phyloP scores from a whole-genome alignment of 64 coral and sea anemone genomes.

The Pocillopora damicornis region DNA sequence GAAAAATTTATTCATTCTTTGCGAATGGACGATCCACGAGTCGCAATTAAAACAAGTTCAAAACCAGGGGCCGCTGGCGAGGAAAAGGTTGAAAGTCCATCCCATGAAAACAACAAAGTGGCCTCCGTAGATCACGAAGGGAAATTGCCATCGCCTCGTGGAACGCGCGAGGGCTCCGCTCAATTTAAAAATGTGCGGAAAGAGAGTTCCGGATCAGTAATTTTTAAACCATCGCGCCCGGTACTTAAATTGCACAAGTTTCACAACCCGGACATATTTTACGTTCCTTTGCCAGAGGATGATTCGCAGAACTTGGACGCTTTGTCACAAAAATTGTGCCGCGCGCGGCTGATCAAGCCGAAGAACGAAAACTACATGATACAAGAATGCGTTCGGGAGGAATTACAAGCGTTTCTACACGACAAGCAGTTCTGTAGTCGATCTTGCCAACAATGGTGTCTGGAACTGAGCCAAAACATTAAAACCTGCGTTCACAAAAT shows the following conservation, averaged over 20 bases:
- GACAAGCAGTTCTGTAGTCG: slow-evolving; percentile 62
- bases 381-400: slow-evolving; percentile 32
- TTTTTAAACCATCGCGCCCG: neutral
- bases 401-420: slow-evolving; percentile 33
- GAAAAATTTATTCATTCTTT: slow-evolving; percentile 28
- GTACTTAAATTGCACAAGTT: slow-evolving; percentile 33
- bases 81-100: neutral
- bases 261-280: slow-evolving; percentile 63
- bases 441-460: slow-evolving; percentile 83
- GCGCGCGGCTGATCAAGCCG: slow-evolving; percentile 23
- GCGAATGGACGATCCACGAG: neutral
- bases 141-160: neutral
- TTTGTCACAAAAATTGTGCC: slow-evolving; percentile 38
- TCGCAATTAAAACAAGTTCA: neutral
- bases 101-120: neutral
- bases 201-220: neutral
- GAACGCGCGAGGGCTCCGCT: neutral
- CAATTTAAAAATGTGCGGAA: slow-evolving; percentile 24
- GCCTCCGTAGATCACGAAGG: neutral
- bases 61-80: neutral
- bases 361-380: slow-evolving; percentile 34
- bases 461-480: slow-evolving; percentile 64
- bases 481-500: slow-evolving; percentile 68
- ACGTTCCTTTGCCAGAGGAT: slow-evolving; percentile 57
- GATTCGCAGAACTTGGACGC: slow-evolving; percentile 16